Evolutionary conservation across 2,113 vertebrate genomes (phyloP).

Genomic region (Nerophis lumbriciformis): DNA sequence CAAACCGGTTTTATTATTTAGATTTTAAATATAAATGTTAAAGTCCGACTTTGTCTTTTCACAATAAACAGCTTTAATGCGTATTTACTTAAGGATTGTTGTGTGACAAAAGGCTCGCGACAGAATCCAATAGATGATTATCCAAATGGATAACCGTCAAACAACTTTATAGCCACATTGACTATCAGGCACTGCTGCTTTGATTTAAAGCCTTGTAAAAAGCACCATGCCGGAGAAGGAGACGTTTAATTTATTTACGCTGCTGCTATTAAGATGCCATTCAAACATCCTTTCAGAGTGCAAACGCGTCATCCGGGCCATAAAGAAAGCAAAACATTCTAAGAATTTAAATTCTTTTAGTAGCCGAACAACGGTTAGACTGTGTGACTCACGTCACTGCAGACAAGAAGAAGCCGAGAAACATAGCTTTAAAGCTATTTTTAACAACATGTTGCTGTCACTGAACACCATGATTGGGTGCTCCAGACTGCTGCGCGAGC

Average conservation of each 20-base stretch:
- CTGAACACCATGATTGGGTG: background rate
- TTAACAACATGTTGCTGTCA: background rate
- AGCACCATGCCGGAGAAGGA: slow-evolving; percentile 5
- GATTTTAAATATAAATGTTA: too few relatives aligned
- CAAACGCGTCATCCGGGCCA: slow-evolving; percentile 15
- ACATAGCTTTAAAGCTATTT: slow-evolving; percentile 4
- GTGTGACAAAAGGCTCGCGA: background rate
- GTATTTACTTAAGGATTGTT: background rate
- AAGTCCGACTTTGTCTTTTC: too few relatives aligned
- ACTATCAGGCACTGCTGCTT: slow-evolving; percentile 10
- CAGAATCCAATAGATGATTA: background rate
- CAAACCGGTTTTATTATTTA: too few relatives aligned
- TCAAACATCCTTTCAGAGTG: slow-evolving; percentile 12
- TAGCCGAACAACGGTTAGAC: slow-evolving; percentile 20
- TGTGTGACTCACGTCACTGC: slow-evolving; percentile 14
- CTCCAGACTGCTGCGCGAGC: background rate
- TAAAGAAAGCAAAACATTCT: slow-evolving; percentile 27
- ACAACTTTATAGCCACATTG: slow-evolving; percentile 19
- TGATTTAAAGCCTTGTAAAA: slow-evolving; percentile 26
- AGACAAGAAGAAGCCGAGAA: background rate
- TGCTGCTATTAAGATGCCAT: background rate
- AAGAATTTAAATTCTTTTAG: background rate
- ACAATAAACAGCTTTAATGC: too few relatives aligned
- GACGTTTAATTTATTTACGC: slow-evolving; percentile 12
- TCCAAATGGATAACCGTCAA: slow-evolving; percentile 19